Evolutionary conservation across 2,797 vertebrate species (phyloP), one percentile per base, ranked within the genome.

Genomic region (Enoplosus armatus): DNA sequence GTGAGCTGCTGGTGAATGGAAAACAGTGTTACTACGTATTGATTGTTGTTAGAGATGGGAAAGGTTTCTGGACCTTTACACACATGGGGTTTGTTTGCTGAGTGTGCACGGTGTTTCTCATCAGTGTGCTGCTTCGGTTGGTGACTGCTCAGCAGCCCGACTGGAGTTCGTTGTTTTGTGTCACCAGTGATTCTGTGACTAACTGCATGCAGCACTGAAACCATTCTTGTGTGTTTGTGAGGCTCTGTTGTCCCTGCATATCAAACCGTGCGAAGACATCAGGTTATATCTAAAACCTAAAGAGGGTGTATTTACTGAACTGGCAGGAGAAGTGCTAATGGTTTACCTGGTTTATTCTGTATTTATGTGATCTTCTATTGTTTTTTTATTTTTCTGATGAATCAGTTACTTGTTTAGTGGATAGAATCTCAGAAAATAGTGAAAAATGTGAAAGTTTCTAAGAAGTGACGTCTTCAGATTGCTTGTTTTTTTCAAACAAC

Each of bases 1-100:
- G 55, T 26, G 62, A 85, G 61, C 84, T 77, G 73, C 67, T 51
- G 0, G 29, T 35, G 63, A 68, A 83, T 58, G 33, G 67, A 79
- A 87, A 79, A 53, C 27, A 3, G 54, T 35, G 31, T n/a, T 60
- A 37, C 71, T 76, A 10, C 14, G 0, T 24, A 68, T 70, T 43
- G 80, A 84, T 69, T 79, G 68, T 74, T 67, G 47, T 45, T 35
- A 8, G 61, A 83, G 70, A 69, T 12, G 37, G 1, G 26, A 37
- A 47, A 48, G 27, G 41, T 39, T 35, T 35, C 31, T 33, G 54
- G 74, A 29, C 39, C 24, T 61, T 33, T 16, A 20, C 24, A 56
- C 67, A 58, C 15, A 31, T 26, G 35, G 2, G 54, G 12, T 39
- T 27, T 48, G 45, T 66, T 63, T 70, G n/a, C 14, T 33, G 37